Evolutionary conservation across 2,888 invertebrate genomes (phyloP).

Genomic region (Gortyna flavago): DNA sequence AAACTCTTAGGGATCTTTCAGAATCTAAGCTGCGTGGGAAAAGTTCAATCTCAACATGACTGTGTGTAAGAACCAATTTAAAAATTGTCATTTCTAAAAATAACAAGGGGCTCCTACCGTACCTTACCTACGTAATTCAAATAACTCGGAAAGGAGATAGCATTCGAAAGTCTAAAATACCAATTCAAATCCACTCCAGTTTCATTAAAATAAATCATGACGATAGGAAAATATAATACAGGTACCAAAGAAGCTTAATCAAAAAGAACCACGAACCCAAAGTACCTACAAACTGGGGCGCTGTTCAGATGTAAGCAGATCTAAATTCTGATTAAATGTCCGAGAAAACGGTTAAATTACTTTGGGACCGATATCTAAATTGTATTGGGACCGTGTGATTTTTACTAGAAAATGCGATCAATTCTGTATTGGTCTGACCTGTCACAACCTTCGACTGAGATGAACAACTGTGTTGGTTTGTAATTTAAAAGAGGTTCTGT

Average conservation of each 20-base stretch:
- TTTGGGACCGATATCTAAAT: constrained; percentile 53
- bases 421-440: constrained; percentile 47
- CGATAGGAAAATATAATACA: not conserved
- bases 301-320: constrained; percentile 28
- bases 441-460: constrained; percentile 40
- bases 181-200: constrained; percentile 5
- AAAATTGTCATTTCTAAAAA: constrained; percentile 1
- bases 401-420: constrained; percentile 44
- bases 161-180: not conserved
- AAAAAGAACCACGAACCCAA: constrained; percentile 28
- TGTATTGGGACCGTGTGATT: constrained; percentile 45
- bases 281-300: constrained; percentile 4
- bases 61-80: not conserved
- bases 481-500: constrained; percentile 28
- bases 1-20: not conserved
- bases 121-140: not conserved
- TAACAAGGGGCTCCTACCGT: too few relatives aligned
- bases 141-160: not conserved
- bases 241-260: constrained; percentile 29
- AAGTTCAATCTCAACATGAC: not conserved
- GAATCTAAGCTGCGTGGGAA: not conserved
- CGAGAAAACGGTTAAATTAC: constrained; percentile 53
- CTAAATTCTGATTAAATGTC: constrained; percentile 52
- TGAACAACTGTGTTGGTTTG: constrained; percentile 19
- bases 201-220: constrained; percentile 13